These are phyloP conservation scores for Lasius platythorax DNA, from an alignment of 2,888 invertebrate species.

Conservation along the genomic window DNA sequence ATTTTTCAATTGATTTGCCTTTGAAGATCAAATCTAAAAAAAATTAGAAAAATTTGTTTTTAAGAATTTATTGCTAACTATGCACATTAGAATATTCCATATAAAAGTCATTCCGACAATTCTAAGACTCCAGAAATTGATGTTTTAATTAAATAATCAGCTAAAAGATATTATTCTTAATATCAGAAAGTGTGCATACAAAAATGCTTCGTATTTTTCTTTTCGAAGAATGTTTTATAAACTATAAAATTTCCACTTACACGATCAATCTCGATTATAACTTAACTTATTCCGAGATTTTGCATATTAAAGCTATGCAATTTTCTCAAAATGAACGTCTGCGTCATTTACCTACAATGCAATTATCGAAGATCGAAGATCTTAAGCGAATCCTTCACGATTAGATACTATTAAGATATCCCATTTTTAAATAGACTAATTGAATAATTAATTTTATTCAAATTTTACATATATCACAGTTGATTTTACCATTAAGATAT, in stretches of 20 bases:
- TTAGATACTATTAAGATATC: not conserved
- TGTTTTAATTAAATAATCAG: not conserved
- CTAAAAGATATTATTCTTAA: not conserved
- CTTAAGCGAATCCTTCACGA: not conserved
- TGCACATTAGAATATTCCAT: not conserved
- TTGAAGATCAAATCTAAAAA: not conserved
- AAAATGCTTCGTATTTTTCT: not conserved
- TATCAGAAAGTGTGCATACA: not conserved
- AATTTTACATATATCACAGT: not conserved
- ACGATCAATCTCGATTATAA: slow-evolving; percentile 5
- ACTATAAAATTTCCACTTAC: not conserved
- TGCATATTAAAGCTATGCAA: slow-evolving; percentile 10
- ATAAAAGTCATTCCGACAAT: not conserved
- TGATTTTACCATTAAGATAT: not conserved
- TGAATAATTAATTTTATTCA: slow-evolving; percentile 5
- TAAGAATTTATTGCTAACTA: not conserved
- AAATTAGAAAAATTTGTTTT: not conserved
- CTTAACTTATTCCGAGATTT: slow-evolving; percentile 3
- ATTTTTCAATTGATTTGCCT: not conserved
- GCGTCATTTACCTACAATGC: not conserved
- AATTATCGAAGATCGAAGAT: slow-evolving; percentile 10
- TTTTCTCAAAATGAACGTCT: slow-evolving; percentile 7
- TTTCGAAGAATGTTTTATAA: not conserved
- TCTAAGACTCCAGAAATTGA: not conserved
- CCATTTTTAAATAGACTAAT: not conserved